These are phyloP conservation scores for Erythrolamprus reginae DNA, from an alignment of 2,113 vertebrate genomes.

Conservation along the genomic window DNA sequence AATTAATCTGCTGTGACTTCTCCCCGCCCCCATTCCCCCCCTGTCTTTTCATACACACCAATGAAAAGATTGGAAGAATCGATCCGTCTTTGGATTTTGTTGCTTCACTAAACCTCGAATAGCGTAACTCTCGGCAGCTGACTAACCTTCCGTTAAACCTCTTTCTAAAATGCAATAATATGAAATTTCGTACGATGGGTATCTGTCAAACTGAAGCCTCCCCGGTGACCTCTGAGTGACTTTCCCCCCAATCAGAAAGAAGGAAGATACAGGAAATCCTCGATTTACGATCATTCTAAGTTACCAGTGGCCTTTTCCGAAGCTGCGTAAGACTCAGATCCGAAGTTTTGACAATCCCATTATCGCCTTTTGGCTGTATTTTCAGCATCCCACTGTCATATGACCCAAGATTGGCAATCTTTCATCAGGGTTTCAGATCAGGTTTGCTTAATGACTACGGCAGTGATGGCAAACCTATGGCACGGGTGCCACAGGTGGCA, in stretches of 20 bases:
- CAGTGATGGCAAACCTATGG: too few relatives aligned
- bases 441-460: too few relatives aligned
- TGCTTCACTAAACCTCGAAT: background rate
- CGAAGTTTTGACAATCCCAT: background rate
- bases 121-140: background rate
- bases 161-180: background rate
- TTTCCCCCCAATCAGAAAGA: background rate
- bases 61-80: background rate
- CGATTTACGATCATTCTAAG: background rate
- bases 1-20: background rate
- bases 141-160: background rate
- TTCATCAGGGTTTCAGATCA: background rate
- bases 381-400: fast-evolving
- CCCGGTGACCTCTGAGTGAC: background rate
- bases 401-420: background rate
- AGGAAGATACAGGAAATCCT: background rate
- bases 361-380: background rate
- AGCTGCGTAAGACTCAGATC: background rate
- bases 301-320: background rate
- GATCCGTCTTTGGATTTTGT: background rate
- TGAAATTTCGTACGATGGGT: background rate
- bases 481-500: too few relatives aligned
- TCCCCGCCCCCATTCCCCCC: background rate
- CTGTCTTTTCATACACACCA: background rate
- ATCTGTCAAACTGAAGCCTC: background rate